A percentile compares a stretch with the other conserved stretches of the same genome.
phyloP scores from a whole-genome alignment of 2,888 invertebrate species.

The Oscheius sp. region DNA sequence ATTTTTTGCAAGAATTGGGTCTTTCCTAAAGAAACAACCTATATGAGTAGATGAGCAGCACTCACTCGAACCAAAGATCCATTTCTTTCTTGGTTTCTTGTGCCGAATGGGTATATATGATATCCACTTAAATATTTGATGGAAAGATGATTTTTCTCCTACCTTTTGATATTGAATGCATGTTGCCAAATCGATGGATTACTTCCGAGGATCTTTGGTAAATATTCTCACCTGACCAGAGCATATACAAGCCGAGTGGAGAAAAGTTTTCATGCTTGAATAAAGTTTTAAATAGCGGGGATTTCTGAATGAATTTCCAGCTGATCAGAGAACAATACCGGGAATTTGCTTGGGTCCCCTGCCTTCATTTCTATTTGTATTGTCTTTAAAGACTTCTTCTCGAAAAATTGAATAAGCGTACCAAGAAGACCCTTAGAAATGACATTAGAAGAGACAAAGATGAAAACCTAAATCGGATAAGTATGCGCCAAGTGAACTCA shows the following conservation, averaged over 20 bases:
- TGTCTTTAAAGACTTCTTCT: not conserved
- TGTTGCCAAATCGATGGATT: conserved; percentile 17
- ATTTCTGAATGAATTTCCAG: conserved; percentile 15
- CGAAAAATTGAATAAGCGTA: not conserved
- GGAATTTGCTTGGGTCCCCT: not conserved
- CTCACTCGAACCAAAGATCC: conserved; percentile 24
- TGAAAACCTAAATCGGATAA: conserved; percentile 4
- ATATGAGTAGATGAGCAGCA: not conserved
- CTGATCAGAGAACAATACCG: not conserved
- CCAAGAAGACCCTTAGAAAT: not conserved
- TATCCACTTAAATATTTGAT: conserved; percentile 11
- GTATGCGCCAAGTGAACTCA: not conserved
- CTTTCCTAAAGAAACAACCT: no score
- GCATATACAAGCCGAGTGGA: not conserved
- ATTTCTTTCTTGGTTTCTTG: conserved; percentile 13
- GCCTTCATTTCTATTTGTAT: conserved; percentile 1
- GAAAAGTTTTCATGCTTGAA: not conserved
- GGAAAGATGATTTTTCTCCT: conserved; percentile 23
- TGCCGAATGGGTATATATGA: conserved; percentile 5
- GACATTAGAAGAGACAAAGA: conserved; percentile 12
- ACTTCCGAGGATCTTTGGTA: not conserved
- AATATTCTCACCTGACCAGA: conserved; percentile 15
- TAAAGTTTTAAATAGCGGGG: not conserved
- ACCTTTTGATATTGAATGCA: conserved; percentile 20
- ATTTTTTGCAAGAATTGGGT: not conserved